Evolutionary conservation across 2,797 vertebrate genomes (phyloP), one percentile per base, ranked within the genome.

Genomic region (Sebastes steindachneri): DNA sequence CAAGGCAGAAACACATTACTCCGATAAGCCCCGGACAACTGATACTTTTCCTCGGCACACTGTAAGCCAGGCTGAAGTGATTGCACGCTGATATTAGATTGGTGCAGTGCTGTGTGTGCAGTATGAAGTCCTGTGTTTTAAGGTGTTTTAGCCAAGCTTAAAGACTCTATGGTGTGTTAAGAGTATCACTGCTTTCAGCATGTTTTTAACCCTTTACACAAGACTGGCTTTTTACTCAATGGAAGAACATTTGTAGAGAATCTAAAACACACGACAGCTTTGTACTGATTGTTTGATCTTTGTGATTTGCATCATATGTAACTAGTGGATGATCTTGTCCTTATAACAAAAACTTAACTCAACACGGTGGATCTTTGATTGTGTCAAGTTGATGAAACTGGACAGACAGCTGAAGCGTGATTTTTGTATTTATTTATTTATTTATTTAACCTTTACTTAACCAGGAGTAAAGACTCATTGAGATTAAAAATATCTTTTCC

Each of bases 21-120:
- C 26, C 1, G 41, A 79, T 83, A 79, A 72, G 58, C 69, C 73
- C 29, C 4, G 1, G 66, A 83, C 67, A 86, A 72, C 83, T 68
- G 37, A 87, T 82, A 74, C 31, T 64, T 75, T 67, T 71, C 57
- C 65, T 73, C n/a, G 1, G 48, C 25, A 21, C 26, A 25, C 9
- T 67, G 54, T 75, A 54, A 73, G 37, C 35, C 63, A 37, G 66
- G 28, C 31, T 67, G 48, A 69, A 60, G 48, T 72, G 60, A 84
- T 55, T 59, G 59, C 55, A 57, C 7, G 2, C 58, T 59, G 66
- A 75, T 68, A 72, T 71, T 14, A 65, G 7, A 65, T 12, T 14
- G 51, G 45, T 53, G n/a, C 33, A 53, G 41, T 41, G 33, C 14
- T 68, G 19, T 82, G 66, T 67, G 2, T 73, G 53, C 58, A 74